Evolutionary conservation across 2,797 vertebrate species (phyloP).

Genomic region (Carduelis carduelis): DNA sequence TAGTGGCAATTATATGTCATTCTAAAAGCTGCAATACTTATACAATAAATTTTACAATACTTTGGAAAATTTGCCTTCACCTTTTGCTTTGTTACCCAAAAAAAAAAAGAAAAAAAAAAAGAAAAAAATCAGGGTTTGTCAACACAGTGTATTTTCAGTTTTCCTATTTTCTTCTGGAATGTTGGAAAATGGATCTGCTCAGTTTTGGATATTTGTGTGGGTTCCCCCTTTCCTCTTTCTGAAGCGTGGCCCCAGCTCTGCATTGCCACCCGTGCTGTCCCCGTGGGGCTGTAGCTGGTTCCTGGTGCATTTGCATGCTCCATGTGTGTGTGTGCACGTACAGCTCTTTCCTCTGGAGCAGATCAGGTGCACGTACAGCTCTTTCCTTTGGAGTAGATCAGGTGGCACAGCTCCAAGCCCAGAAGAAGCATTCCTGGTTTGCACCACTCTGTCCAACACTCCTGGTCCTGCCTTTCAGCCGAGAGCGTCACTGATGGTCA

Average conservation of each 20-base stretch:
- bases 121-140: background rate
- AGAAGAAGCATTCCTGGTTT: conserved; percentile 31
- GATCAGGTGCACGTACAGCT: background rate
- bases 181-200: background rate
- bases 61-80: conserved; percentile 70
- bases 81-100: conserved; percentile 39
- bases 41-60: conserved; percentile 82
- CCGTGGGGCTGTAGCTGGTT: background rate
- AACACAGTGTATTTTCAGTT: conserved; percentile 8
- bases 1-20: conserved; percentile 76
- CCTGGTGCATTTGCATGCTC: conserved; percentile 7
- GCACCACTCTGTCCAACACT: background rate
- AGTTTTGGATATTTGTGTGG: background rate
- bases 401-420: conserved; percentile 30
- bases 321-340: background rate
- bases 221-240: background rate
- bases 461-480: conserved; percentile 7
- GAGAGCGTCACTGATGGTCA: conserved; percentile 1
- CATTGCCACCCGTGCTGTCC: background rate
- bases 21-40: conserved; percentile 80
- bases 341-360: background rate
- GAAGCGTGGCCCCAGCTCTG: background rate
- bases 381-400: background rate
- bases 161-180: background rate
- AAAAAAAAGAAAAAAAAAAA: background rate